Conservation (phyloP, 2,797 vertebrate genomes). For the Lepus oiostolus region DNA sequence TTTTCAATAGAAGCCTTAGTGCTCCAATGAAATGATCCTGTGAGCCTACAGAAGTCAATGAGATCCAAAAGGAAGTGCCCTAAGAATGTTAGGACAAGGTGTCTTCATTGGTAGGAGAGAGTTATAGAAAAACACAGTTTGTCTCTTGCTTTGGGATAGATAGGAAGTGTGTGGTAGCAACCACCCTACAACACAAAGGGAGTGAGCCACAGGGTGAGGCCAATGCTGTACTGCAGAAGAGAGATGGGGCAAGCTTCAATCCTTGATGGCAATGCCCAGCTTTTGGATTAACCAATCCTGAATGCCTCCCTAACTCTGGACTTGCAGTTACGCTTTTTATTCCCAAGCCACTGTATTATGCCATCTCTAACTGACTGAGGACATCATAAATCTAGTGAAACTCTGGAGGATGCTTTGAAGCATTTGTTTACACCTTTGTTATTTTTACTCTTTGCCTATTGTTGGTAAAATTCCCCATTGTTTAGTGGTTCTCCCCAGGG, state of each 20-base stretch:
- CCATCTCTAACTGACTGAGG: not conserved
- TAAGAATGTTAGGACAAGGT: not conserved
- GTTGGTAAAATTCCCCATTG: slow-evolving; percentile 21
- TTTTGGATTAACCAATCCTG: not conserved
- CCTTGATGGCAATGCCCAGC: no score
- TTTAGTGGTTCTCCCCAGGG: not conserved
- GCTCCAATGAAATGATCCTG: not conserved
- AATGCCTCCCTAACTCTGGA: not conserved
- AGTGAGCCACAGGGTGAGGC: not conserved
- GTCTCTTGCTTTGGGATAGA: not conserved
- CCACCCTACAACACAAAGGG: not conserved
- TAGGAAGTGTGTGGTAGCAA: not conserved
- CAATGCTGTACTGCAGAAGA: not conserved
- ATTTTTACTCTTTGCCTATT: slow-evolving; percentile 27
- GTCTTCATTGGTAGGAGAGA: not conserved
- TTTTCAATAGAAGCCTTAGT: not conserved
- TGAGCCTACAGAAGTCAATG: not conserved
- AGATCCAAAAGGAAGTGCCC: not conserved
- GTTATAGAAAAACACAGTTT: not conserved
- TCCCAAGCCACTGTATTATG: not conserved
- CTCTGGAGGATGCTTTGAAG: not conserved
- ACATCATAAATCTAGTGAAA: not conserved
- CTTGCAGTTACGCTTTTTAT: not conserved
- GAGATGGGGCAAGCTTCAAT: not conserved
- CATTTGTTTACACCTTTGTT: not conserved